Evolutionary conservation across 1,140 invertebrate genomes (phyloP).

Genomic region (Colletes gigas): DNA sequence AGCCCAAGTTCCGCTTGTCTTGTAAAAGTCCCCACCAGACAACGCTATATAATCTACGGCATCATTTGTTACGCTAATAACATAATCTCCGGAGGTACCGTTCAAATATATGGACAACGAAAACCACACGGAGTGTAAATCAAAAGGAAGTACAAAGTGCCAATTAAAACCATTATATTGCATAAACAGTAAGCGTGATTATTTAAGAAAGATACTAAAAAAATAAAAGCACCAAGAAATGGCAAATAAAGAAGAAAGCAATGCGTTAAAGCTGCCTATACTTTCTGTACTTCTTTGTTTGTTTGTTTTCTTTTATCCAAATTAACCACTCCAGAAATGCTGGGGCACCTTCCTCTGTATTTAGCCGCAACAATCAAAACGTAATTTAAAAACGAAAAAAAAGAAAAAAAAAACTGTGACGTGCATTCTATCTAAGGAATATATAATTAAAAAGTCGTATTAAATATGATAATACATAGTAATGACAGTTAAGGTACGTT

Average conservation of each 20-base stretch:
- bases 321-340: conserved; percentile 47
- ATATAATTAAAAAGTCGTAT: conserved; percentile 31
- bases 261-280: conserved; percentile 61
- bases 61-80: conserved; percentile 17
- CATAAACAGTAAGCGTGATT: conserved; percentile 51
- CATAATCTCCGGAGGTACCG: not conserved
- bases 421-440: conserved; percentile 56
- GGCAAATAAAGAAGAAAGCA: conserved; percentile 64
- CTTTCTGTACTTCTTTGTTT: conserved; percentile 19
- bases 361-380: conserved; percentile 68
- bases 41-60: conserved; percentile 29
- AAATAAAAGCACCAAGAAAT: conserved; percentile 54
- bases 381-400: conserved; percentile 37
- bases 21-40: conserved; percentile 51
- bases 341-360: conserved; percentile 61
- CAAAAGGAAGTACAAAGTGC: conserved; percentile 42
- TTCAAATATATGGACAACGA: conserved; percentile 20
- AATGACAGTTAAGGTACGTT: conserved; percentile 11
- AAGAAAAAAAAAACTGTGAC: conserved; percentile 57
- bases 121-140: conserved; percentile 47
- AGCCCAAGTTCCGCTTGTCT: conserved; percentile 72
- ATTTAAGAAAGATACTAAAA: conserved; percentile 52
- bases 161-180: conserved; percentile 49
- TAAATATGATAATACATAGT: conserved; percentile 22
- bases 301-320: conserved; percentile 17